Evolutionary conservation across 2,113 vertebrate species (phyloP).

Genomic region (Varanus komodoensis): DNA sequence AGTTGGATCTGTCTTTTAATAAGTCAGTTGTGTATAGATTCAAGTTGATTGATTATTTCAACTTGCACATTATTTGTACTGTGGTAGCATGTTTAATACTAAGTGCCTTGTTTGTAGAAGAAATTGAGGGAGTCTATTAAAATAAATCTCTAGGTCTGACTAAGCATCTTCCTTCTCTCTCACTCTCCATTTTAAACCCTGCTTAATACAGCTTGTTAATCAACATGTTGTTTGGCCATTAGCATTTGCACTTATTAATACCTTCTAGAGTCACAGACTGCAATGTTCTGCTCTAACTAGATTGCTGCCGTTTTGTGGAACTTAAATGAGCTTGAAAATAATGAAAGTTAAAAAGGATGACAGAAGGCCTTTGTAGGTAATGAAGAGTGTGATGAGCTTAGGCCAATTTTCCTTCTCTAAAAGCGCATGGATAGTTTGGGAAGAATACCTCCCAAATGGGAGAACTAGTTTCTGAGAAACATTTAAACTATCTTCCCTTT

Average conservation of each 20-base stretch:
- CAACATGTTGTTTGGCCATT: conserved; percentile 40
- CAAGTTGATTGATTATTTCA: conserved; percentile 14
- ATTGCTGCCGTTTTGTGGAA: not conserved
- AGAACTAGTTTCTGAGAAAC: not conserved
- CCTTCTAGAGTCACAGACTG: not conserved
- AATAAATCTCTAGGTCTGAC: conserved; percentile 2
- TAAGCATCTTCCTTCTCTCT: conserved; percentile 31
- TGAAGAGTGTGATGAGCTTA: not conserved
- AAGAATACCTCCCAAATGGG: not conserved
- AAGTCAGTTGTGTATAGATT: not conserved
- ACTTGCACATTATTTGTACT: conserved; percentile 12
- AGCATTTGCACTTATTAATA: not conserved
- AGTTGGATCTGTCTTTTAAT: not conserved
- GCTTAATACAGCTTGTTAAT: conserved; percentile 29
- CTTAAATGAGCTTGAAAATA: conserved; percentile 30
- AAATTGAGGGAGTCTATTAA: conserved; percentile 22
- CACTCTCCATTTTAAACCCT: conserved; percentile 3
- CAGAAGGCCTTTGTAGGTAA: conserved; percentile 18
- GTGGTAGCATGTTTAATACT: conserved; percentile 1
- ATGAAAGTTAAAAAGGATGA: not conserved
- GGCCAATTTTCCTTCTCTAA: not conserved
- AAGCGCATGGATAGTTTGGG: not conserved
- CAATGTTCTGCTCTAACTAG: not conserved
- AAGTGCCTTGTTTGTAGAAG: conserved; percentile 13
- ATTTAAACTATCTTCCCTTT: conserved; percentile 1